A percentile compares a stretch with the other conserved stretches of the same genome.
Evolutionary conservation across 2,797 vertebrate species (phyloP).

Genomic region (Lycodopsis pacificus): DNA sequence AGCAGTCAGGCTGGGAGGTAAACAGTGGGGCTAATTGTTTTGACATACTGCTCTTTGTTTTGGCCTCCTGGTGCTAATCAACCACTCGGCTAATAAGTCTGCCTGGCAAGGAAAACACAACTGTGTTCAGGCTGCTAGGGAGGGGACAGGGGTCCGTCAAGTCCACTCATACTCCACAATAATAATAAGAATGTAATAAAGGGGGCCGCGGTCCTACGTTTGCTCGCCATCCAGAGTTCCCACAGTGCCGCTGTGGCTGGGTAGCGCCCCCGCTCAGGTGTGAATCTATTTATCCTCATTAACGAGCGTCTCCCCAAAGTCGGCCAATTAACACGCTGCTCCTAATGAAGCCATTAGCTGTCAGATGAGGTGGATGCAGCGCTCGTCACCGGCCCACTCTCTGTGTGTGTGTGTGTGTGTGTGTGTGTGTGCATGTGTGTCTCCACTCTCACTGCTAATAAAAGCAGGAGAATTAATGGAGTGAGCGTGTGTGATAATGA

Average conservation of each 20-base stretch:
- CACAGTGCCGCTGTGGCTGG: slow-evolving; percentile 79
- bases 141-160: slow-evolving; percentile 30
- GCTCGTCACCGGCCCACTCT: slow-evolving; percentile 89
- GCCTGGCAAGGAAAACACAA: slow-evolving; percentile 66
- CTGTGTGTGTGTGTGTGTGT: slow-evolving; percentile 43
- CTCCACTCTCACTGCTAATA: slow-evolving; percentile 90
- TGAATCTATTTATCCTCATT: slow-evolving; percentile 99
- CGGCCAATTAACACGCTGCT: slow-evolving; percentile 95
- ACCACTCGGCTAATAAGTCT: slow-evolving; percentile 76
- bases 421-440: slow-evolving; percentile 28
- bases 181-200: slow-evolving; percentile 7
- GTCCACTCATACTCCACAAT: slow-evolving; percentile 27
- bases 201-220: slow-evolving; percentile 35
- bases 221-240: slow-evolving; percentile 62
- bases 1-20: slow-evolving; percentile 77
- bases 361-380: slow-evolving; percentile 94
- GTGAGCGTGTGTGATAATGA: slow-evolving; percentile 95
- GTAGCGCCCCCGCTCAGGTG: slow-evolving; percentile 90
- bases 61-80: slow-evolving; percentile 84
- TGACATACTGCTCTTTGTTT: slow-evolving; percentile 85
- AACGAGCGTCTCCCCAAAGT: slow-evolving; percentile 93
- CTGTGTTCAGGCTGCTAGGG: slow-evolving; percentile 54
- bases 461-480: slow-evolving; percentile 96
- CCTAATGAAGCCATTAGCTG: slow-evolving; percentile 98
- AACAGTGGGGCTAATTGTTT: slow-evolving; percentile 86